These are phyloP conservation scores for Tauraco hartlaubi DNA, from an alignment of 2,797 vertebrate species.

Conservation along the genomic window DNA sequence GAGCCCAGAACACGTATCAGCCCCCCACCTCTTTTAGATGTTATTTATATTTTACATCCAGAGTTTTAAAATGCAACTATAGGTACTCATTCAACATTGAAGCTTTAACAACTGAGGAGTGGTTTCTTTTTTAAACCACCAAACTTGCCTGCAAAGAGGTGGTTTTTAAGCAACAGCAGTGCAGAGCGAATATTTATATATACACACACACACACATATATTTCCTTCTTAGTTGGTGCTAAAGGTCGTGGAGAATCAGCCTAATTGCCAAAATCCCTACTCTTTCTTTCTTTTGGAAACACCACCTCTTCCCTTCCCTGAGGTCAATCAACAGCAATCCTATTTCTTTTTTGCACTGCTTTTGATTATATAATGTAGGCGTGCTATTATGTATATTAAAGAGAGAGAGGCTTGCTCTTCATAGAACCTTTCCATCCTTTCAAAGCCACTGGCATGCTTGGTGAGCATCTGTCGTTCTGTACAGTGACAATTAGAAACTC, in stretches of 20 bases:
- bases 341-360: neutral
- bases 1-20: neutral
- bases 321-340: slow-evolving; percentile 6
- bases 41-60: slow-evolving; percentile 50
- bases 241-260: neutral
- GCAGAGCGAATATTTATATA: neutral
- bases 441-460: slow-evolving; percentile 31
- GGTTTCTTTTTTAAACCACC: neutral
- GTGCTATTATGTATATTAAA: slow-evolving; percentile 25
- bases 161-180: neutral
- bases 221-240: neutral
- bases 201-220: neutral
- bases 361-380: slow-evolving; percentile 41
- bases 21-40: neutral
- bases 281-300: slow-evolving; percentile 1
- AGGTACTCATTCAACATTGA: neutral
- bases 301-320: neutral
- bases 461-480: slow-evolving; percentile 19
- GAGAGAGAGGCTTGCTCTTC: slow-evolving; percentile 17
- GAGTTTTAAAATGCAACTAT: slow-evolving; percentile 1
- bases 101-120: neutral
- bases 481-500: slow-evolving; percentile 35
- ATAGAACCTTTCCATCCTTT: slow-evolving; percentile 51
- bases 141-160: neutral
- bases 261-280: neutral